Percentiles rank a stretch among this genome's conserved stretches.
Evolutionary conservation across 2,888 invertebrate genomes (phyloP).

Genomic region (Synergus japonicus): DNA sequence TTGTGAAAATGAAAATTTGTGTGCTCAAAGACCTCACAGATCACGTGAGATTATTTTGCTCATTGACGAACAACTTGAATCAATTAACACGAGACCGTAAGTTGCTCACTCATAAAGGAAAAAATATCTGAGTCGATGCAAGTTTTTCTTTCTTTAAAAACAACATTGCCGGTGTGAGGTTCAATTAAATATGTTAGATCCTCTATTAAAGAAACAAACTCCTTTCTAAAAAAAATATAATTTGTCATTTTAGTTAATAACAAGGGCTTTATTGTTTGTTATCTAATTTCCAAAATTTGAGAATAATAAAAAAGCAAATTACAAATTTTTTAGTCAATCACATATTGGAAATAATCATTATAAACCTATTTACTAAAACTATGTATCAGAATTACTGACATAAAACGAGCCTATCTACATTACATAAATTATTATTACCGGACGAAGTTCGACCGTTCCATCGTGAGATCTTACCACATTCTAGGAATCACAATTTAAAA

Average conservation of each 20-base stretch:
- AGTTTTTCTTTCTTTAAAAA: slow-evolving; percentile 24
- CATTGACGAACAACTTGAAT: slow-evolving; percentile 19
- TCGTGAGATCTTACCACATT: slow-evolving; percentile 16
- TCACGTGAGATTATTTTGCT: slow-evolving; percentile 13
- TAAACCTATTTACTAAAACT: not conserved
- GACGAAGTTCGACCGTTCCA: not conserved
- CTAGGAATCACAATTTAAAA: slow-evolving; percentile 3
- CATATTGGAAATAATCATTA: not conserved
- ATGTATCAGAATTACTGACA: not conserved
- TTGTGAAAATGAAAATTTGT: not conserved
- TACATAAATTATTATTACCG: not conserved
- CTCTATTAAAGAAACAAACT: not conserved
- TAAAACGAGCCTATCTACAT: not conserved
- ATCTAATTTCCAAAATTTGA: not conserved
- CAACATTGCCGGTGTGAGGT: slow-evolving; percentile 17
- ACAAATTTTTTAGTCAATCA: not conserved
- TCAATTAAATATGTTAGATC: slow-evolving; percentile 11
- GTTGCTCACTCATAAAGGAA: slow-evolving; percentile 11
- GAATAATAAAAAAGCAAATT: no score
- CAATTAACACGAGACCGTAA: slow-evolving; percentile 36
- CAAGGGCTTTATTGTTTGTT: not conserved
- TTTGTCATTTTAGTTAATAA: not conserved
- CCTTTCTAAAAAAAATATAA: not conserved
- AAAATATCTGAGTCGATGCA: not conserved
- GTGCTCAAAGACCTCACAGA: not conserved